Base-by-base conservation (phyloP, 2,113 vertebrate genomes). In the Pseudopipra pipra region DNA sequence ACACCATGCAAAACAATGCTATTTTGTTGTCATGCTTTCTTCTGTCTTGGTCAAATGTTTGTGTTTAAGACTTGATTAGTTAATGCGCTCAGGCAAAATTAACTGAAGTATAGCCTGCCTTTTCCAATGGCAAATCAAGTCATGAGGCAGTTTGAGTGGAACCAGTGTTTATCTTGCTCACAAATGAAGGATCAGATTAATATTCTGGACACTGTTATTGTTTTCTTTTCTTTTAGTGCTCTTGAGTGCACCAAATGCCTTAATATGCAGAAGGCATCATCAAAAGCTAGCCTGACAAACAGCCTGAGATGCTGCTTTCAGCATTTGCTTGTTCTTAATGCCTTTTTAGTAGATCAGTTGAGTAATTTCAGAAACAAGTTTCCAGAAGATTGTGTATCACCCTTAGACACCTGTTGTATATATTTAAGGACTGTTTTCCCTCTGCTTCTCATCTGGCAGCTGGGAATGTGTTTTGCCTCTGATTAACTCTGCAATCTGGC, bases 351-450 rank as follows among this genome's bases (percentile, higher is more conserved):
- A 85, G 56, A 68, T 88, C 65, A 66, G 35, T 49, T 96, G 89
- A 86, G 51, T 82, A 66, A 89, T 93, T 96, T 83, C 87, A 87
- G 71, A 47, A 67, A 30, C 46, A 91, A 81, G 28, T 93, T 79
- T 83, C 63, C 66, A 76, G 80, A 70, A 82, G 78, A 78, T 75
- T 78, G 35, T 8, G 1, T 47, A 72, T 89, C 0, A 0, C 35
- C 39, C 10, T 78, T 75, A 72, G 54, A 54, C 30, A 66, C 35
- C 8, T 5, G 0, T 79, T 82, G 9, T 72, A 13, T 54, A 16
- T 91, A 49, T 93, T 83, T 75, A 85, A 47, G 68, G 79, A 52
- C 41, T 9, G 8, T n/a, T 35, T 90, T 92, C 52, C 28, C 23
- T 71, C 30, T 95, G 30, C 43, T 86, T 85, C 72, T 90, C 43